These are phyloP conservation scores for Anodontia alba DNA, from an alignment of 2,888 invertebrate species.

Conservation along the genomic window DNA sequence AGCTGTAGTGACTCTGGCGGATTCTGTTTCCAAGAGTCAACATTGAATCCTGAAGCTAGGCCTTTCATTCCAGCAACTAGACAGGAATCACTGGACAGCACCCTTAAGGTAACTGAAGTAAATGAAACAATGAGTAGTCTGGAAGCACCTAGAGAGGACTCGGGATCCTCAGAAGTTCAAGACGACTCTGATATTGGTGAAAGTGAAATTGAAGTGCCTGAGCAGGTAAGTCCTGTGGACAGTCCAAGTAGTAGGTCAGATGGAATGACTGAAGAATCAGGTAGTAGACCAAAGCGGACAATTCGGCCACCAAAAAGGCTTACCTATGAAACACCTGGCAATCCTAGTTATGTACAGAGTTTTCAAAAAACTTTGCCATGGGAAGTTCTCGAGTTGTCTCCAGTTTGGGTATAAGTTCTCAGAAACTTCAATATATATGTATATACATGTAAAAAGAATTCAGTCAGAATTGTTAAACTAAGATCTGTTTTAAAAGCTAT, in stretches of 20 bases:
- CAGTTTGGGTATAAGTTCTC: slow-evolving; percentile 2
- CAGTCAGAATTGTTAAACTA: too few relatives aligned
- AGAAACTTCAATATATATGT: neutral
- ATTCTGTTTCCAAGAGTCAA: neutral
- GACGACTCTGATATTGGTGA: neutral
- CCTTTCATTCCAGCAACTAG: neutral
- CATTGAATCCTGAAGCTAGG: neutral
- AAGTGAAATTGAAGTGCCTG: neutral
- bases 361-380: neutral
- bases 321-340: neutral
- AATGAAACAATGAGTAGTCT: neutral
- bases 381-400: neutral
- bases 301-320: neutral
- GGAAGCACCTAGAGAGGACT: neutral
- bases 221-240: neutral
- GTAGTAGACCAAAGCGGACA: slow-evolving; percentile 9
- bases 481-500: too few relatives aligned
- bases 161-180: neutral
- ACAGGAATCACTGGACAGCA: neutral
- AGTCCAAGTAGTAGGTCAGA: neutral
- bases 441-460: too few relatives aligned
- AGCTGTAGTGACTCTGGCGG: neutral
- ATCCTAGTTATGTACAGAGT: neutral
- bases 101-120: neutral
- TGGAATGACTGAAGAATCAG: neutral